Evolutionary conservation across 2,888 invertebrate genomes (phyloP).

Genomic region (Melanchra persicariae): DNA sequence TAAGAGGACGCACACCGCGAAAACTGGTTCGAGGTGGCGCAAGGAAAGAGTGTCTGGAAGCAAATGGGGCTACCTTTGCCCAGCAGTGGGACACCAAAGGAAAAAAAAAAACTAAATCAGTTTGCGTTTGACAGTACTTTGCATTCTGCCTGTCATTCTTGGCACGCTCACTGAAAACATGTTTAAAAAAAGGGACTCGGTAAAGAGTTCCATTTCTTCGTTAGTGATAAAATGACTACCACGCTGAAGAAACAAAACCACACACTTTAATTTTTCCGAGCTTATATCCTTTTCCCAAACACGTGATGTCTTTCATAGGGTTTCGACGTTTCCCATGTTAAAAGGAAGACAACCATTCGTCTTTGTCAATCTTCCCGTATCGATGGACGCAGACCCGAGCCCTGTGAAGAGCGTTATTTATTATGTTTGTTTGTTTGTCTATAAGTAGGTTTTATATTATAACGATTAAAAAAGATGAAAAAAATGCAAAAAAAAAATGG

Average conservation of each 20-base stretch:
- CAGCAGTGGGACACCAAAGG: too few species aligned
- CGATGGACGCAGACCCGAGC: neutral
- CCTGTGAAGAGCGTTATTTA: neutral
- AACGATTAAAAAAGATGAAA: neutral
- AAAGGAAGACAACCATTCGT: slow-evolving; percentile 40
- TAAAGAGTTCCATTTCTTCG: too few species aligned
- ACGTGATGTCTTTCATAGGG: slow-evolving; percentile 17
- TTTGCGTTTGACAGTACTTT: neutral
- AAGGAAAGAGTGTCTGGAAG: too few species aligned
- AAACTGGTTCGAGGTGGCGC: too few species aligned
- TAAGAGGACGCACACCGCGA: too few species aligned
- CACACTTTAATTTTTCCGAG: slow-evolving; percentile 12
- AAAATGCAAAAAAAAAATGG: neutral
- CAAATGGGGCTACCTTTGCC: too few species aligned
- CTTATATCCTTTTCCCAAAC: slow-evolving; percentile 25
- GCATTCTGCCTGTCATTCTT: neutral
- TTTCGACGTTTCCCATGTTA: slow-evolving; percentile 30
- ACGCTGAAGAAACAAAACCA: too few species aligned
- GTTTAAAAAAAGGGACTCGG: too few species aligned
- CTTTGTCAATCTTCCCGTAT: slow-evolving; percentile 45
- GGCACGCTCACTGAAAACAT: neutral
- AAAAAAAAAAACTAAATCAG: too few species aligned
- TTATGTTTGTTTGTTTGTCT: neutral
- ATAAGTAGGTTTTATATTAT: neutral
- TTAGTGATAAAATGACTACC: neutral